Evolutionary conservation across 2,797 vertebrate species (phyloP).

Genomic region (Parauchenoglanis punctatus): DNA sequence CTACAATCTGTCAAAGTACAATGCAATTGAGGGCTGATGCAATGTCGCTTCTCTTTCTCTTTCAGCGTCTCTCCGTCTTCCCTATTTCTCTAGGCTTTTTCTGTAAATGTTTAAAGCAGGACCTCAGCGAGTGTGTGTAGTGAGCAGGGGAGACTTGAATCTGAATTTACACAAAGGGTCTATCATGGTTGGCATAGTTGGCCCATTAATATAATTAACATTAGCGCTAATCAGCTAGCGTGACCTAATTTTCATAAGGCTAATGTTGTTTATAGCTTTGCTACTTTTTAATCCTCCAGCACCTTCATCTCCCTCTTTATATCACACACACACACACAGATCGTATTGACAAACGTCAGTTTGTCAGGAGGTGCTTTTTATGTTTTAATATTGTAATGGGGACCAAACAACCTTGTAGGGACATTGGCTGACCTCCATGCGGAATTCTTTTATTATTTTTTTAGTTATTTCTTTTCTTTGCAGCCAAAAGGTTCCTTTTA

Average conservation of each 20-base stretch:
- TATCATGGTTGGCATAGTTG: not conserved
- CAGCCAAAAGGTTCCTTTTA: not conserved
- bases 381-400: not conserved
- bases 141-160: not conserved
- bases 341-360: not conserved
- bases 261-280: constrained; percentile 30
- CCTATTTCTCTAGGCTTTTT: not conserved
- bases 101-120: not conserved
- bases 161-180: not conserved
- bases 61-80: constrained; percentile 1
- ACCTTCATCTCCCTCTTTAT: not conserved
- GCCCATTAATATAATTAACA: constrained; percentile 52
- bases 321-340: not conserved
- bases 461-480: not conserved
- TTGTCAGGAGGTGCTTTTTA: not conserved
- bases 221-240: constrained; percentile 32
- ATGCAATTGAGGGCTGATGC: constrained; percentile 85
- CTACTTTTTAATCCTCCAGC: constrained; percentile 1
- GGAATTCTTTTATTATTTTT: not conserved
- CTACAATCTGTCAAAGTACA: constrained; percentile 93
- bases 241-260: constrained; percentile 45
- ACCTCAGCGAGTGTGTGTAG: constrained; percentile 6
- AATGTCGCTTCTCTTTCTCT: constrained; percentile 70
- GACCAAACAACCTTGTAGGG: not conserved
- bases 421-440: not conserved